These are phyloP conservation scores for Pammene aurita DNA, from an alignment of 2,888 invertebrate species.

Conservation along the genomic window DNA sequence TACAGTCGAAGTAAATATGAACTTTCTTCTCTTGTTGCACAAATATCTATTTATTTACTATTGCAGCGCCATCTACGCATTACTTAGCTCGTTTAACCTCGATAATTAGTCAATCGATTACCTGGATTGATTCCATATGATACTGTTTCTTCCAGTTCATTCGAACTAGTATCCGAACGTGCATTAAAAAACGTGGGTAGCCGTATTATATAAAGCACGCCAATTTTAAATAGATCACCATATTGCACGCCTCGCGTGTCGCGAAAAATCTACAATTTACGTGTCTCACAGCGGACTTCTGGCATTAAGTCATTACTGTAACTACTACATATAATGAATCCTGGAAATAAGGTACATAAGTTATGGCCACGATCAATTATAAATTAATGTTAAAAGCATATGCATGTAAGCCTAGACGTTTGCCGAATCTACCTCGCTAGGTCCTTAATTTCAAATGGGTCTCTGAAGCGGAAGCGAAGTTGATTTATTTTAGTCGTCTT, in stretches of 20 bases:
- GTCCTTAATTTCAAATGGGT: not conserved
- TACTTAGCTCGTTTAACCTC: too few species aligned
- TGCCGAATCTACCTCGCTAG: not conserved
- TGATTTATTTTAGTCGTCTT: too few species aligned
- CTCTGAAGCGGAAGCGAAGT: not conserved
- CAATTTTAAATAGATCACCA: constrained; percentile 16
- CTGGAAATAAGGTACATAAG: constrained; percentile 15
- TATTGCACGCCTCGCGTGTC: constrained; percentile 6
- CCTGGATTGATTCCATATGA: too few species aligned
- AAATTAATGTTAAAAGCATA: constrained; percentile 1
- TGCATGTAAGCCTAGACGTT: not conserved
- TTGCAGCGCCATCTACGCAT: too few species aligned
- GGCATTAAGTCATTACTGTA: not conserved
- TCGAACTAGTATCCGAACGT: constrained; percentile 17
- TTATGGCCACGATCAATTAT: not conserved
- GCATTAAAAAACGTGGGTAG: constrained; percentile 25
- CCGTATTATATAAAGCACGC: constrained; percentile 5
- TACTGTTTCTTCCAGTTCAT: not conserved
- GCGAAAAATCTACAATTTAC: not conserved
- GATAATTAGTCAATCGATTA: too few species aligned
- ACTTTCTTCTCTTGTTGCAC: too few species aligned
- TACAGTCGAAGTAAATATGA: too few species aligned
- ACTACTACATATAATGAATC: constrained; percentile 14
- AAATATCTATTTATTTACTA: too few species aligned
- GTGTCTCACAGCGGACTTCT: not conserved